These are phyloP conservation scores for Phocides pigmalion DNA, from an alignment of 1,140 invertebrate species.

Conservation along the genomic window DNA sequence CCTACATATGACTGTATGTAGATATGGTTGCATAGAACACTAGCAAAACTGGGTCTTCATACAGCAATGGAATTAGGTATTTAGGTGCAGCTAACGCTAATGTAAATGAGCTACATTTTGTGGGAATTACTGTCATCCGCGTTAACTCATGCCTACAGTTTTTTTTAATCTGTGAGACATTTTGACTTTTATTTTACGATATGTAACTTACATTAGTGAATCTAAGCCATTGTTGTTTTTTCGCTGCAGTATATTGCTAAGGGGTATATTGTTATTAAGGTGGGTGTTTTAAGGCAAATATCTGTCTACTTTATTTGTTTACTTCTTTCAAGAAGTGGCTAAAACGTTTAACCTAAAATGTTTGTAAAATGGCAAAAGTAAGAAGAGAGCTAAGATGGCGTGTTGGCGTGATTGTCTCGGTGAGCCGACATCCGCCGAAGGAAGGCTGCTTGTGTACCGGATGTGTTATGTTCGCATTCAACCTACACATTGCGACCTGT, in stretches of 20 bases:
- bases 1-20: not conserved
- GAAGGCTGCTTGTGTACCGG: slow-evolving; percentile 46
- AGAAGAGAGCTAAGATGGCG: slow-evolving; percentile 35
- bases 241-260: too few relatives aligned
- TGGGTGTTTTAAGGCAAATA: too few relatives aligned
- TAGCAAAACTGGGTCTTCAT: slow-evolving; percentile 13
- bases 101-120: slow-evolving; percentile 11
- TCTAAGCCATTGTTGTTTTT: too few relatives aligned
- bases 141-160: too few relatives aligned
- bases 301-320: not conserved
- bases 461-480: slow-evolving; percentile 49
- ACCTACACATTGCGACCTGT: slow-evolving; percentile 26
- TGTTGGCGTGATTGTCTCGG: slow-evolving; percentile 51
- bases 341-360: not conserved
- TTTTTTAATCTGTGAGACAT: too few relatives aligned
- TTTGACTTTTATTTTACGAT: too few relatives aligned
- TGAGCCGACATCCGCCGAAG: slow-evolving; percentile 48
- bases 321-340: not conserved
- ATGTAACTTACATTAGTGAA: too few relatives aligned
- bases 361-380: slow-evolving; percentile 31
- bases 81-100: slow-evolving; percentile 27
- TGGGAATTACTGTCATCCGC: not conserved
- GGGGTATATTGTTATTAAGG: too few relatives aligned
- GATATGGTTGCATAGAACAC: not conserved
- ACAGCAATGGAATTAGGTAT: slow-evolving; percentile 9